These are phyloP conservation scores for Lepidonotus clava DNA, from an alignment of 2,888 invertebrate genomes.

Conservation along the genomic window DNA sequence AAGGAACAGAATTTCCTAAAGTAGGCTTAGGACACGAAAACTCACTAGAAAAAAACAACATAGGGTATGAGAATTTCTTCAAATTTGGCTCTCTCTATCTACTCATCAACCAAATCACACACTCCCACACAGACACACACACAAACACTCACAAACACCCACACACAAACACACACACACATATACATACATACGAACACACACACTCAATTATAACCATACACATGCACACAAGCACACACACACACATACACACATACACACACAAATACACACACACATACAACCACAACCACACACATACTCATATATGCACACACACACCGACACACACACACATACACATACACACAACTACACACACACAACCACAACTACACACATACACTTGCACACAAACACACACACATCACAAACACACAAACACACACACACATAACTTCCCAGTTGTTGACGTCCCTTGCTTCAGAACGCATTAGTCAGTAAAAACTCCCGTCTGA, in stretches of 20 bases:
- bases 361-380: not conserved
- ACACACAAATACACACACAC: constrained; percentile 31
- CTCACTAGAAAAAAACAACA: too few species aligned
- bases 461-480: too few species aligned
- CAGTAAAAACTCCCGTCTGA: too few species aligned
- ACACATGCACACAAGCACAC: not conserved
- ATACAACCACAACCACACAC: not conserved
- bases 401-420: not conserved
- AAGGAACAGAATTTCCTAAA: too few species aligned
- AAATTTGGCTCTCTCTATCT: not conserved
- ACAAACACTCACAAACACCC: not conserved
- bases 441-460: too few species aligned
- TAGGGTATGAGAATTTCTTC: too few species aligned
- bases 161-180: not conserved
- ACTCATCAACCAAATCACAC: not conserved
- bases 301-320: not conserved
- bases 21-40: too few species aligned
- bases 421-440: not conserved
- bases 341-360: not conserved
- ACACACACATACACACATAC: not conserved
- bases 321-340: not conserved
- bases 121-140: not conserved
- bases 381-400: not conserved
- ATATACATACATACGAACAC: not conserved
- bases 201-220: not conserved